Evolutionary conservation across 1,140 invertebrate genomes (phyloP), one percentile per base, ranked within the genome.

Genomic region (Pachyrhynchus sulphureomaculatus): DNA sequence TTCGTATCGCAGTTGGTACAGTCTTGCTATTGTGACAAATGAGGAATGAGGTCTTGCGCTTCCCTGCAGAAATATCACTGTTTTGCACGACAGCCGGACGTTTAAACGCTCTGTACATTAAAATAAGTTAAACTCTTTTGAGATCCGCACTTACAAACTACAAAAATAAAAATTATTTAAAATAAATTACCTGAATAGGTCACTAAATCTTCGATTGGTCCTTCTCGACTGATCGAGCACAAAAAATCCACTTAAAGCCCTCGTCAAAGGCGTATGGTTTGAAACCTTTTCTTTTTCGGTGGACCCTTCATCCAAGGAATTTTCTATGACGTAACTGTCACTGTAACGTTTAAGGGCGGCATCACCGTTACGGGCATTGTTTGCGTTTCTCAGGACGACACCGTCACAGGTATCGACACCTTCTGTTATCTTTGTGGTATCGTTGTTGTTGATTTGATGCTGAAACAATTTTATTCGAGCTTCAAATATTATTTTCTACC

Each of bases 261-360:
- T 54, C 8, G 67, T 66, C 21, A 72, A 44, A n/a, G 45, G 58
- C 15, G 68, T 63, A 26, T 45, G 45, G 26, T 29, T 29, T 12
- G 39, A 36, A 8, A 53, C 42, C 23, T 61, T 52, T 39, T 59
- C 52, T 9, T 37, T 62, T 44, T 66, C 64, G 15, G 52, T 45
- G 9, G 20, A 18, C n/a, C 32, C 17, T 41, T 68, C 68, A 18
- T 41, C 57, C 18, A 41, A 33, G 33, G 45, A 57, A 42, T 70
- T 72, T 57, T 72, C 68, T 17, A 73, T 66, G 12, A 76, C 69
- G 41, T 68, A 72, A 59, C 73, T 74, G 64, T 76, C 74, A 61
- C 74, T 76, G 63, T 74, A 76, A 36, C 74, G 68, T 58, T 76
- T 76, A 10, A 68, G 36, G 24, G 65, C 52, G 10, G 23, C 56